phyloP scores from a whole-genome alignment of 2,113 vertebrate genomes.

The Apteryx owenii region DNA sequence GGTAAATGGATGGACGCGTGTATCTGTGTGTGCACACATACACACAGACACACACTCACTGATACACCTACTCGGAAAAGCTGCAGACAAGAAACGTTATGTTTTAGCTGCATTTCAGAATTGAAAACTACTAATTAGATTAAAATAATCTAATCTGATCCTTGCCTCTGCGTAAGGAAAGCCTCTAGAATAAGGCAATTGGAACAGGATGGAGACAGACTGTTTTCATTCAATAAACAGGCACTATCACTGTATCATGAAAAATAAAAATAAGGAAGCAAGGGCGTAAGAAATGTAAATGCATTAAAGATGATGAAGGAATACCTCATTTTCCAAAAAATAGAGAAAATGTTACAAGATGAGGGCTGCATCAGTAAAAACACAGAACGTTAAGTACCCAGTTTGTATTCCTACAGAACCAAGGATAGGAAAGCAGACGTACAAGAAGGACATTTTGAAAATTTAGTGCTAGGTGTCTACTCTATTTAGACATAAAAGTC shows the following conservation, averaged over 20 bases:
- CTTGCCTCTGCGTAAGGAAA: background rate
- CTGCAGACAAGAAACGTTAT: background rate
- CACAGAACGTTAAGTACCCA: background rate
- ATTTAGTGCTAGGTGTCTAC: background rate
- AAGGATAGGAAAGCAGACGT: background rate
- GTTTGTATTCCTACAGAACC: background rate
- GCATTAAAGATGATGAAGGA: background rate
- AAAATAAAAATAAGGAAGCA: background rate
- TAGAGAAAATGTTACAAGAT: fast-evolving
- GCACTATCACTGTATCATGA: background rate
- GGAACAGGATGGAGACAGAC: background rate
- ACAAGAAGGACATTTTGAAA: background rate
- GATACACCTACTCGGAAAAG: background rate
- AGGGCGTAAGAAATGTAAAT: background rate
- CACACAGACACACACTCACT: fast-evolving
- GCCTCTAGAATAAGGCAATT: constrained; percentile 17
- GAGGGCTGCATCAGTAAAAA: background rate
- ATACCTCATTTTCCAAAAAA: background rate
- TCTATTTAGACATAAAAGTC: background rate
- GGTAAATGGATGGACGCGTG: fast-evolving
- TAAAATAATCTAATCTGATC: background rate
- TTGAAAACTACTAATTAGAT: background rate
- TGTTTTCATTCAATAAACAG: background rate
- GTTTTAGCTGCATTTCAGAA: background rate
- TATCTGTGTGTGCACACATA: fast-evolving